phyloP scores from a whole-genome alignment of 2,888 invertebrate species.

The Ectropis crepuscularia region DNA sequence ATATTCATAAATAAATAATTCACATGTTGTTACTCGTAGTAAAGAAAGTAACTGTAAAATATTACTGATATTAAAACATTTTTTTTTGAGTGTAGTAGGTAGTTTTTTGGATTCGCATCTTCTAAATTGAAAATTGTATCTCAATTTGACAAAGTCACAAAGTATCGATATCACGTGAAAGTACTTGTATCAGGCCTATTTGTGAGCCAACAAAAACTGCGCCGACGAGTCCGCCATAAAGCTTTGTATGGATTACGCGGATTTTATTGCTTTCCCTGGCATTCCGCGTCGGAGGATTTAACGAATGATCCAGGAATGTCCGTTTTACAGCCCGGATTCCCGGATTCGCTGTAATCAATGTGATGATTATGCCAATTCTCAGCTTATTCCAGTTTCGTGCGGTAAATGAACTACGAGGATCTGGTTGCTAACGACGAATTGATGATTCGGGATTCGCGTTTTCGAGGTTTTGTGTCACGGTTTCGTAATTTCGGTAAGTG shows the following conservation, averaged over 20 bases:
- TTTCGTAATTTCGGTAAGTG: neutral
- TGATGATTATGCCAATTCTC: conserved; percentile 34
- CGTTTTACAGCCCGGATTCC: conserved; percentile 31
- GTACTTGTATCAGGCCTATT: conserved; percentile 19
- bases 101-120: too few species aligned
- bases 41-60: too few species aligned
- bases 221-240: conserved; percentile 28
- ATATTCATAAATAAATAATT: too few species aligned
- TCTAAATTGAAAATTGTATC: too few species aligned
- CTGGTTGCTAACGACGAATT: conserved; percentile 29
- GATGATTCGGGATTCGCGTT: conserved; percentile 12
- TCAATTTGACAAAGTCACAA: neutral
- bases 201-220: conserved; percentile 29
- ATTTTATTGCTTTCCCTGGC: conserved; percentile 40
- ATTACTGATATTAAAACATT: too few species aligned
- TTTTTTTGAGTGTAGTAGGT: too few species aligned
- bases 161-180: conserved; percentile 21
- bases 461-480: neutral
- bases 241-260: conserved; percentile 41
- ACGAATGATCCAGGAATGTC: conserved; percentile 34
- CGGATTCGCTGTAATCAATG: conserved; percentile 32
- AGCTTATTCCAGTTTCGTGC: conserved; percentile 26
- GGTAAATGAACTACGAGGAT: conserved; percentile 20
- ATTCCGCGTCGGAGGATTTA: conserved; percentile 33
- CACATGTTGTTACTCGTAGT: too few species aligned